phyloP scores from a whole-genome alignment of 2,113 vertebrate species.

The Hippocampus comes region DNA sequence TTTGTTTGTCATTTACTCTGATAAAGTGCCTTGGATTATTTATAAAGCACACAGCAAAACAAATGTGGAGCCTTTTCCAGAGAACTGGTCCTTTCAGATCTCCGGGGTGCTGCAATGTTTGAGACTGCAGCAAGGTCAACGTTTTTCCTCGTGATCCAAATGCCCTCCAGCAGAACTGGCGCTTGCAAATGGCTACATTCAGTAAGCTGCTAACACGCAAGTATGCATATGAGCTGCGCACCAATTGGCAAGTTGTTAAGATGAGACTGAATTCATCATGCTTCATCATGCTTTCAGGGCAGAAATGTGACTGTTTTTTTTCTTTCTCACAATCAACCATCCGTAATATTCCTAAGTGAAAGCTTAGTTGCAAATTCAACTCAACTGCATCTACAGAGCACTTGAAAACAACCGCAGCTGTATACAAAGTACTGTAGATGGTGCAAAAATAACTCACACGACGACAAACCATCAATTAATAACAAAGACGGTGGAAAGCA shows the following conservation, averaged over 20 bases:
- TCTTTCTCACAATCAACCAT: not conserved
- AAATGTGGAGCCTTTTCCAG: not conserved
- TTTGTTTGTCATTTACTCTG: conserved; percentile 6
- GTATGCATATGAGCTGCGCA: not conserved
- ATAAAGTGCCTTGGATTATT: conserved; percentile 4
- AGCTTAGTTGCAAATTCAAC: not conserved
- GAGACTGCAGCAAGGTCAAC: conserved; percentile 13
- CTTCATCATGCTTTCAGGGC: not conserved
- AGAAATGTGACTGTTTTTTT: not conserved
- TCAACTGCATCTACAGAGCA: too few species aligned
- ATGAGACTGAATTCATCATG: conserved; percentile 2
- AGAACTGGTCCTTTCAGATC: conserved; percentile 1
- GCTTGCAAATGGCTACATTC: conserved; percentile 9
- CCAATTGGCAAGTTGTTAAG: not conserved
- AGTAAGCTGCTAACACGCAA: conserved; percentile 1
- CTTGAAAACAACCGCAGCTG: too few species aligned
- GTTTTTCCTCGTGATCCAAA: conserved; percentile 9
- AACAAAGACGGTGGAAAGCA: too few species aligned
- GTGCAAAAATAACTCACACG: too few species aligned
- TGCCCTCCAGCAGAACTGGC: conserved; percentile 1
- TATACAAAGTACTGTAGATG: too few species aligned
- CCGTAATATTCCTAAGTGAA: not conserved
- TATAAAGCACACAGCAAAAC: conserved; percentile 7
- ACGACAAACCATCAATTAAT: too few species aligned
- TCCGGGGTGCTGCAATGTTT: not conserved